Evolutionary conservation across 2,888 invertebrate species (phyloP).

Genomic region (Neoascia interrupta): DNA sequence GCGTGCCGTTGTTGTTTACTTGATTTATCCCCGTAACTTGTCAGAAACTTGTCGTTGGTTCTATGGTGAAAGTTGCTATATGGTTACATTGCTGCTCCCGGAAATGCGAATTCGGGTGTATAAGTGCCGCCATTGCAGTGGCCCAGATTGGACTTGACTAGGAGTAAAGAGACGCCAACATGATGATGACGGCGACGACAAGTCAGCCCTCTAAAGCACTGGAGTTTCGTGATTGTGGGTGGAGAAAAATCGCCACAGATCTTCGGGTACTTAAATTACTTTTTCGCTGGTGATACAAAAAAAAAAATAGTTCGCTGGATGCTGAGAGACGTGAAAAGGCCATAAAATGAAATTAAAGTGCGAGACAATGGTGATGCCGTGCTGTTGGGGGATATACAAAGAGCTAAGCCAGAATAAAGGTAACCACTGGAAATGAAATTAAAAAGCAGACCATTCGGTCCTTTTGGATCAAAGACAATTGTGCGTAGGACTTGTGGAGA

Average conservation of each 20-base stretch:
- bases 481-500: conserved; percentile 60
- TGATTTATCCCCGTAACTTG: conserved; percentile 59
- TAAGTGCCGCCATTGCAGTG: conserved; percentile 29
- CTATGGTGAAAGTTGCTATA: conserved; percentile 36
- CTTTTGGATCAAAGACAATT: conserved; percentile 53
- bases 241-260: conserved; percentile 68
- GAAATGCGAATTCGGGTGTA: conserved; percentile 23
- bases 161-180: conserved; percentile 34
- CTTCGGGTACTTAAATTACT: conserved; percentile 61
- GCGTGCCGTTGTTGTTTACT: conserved; percentile 44
- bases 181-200: conserved; percentile 2
- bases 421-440: conserved; percentile 39
- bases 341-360: conserved; percentile 70
- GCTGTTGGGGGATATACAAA: conserved; percentile 14
- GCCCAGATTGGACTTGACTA: conserved; percentile 35
- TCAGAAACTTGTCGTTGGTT: conserved; percentile 59
- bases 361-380: conserved; percentile 64
- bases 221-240: conserved; percentile 42
- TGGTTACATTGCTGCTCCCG: conserved; percentile 24
- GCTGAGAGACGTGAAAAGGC: conserved; percentile 57
- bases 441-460: conserved; percentile 47
- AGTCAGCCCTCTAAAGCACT: neutral
- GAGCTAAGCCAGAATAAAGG: conserved; percentile 2
- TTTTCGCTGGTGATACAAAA: conserved; percentile 30
- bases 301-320: conserved; percentile 8